These are phyloP conservation scores for Harlomillsia oculata DNA, from an alignment of 1,140 invertebrate species.

Conservation along the genomic window DNA sequence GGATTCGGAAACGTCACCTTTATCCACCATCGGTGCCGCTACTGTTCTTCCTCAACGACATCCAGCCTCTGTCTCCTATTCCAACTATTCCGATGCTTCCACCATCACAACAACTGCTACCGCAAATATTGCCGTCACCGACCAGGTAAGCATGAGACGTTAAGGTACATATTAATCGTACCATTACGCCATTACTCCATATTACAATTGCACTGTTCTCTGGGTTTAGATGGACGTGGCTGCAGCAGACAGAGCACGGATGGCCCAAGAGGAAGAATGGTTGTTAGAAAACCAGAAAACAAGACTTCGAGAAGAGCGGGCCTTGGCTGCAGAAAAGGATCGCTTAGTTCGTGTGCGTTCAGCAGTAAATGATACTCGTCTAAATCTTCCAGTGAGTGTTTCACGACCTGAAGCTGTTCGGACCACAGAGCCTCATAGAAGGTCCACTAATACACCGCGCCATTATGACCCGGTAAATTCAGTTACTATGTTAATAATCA, in stretches of 20 bases:
- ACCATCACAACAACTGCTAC: slow-evolving; percentile 21
- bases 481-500: neutral
- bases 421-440: slow-evolving; percentile 22
- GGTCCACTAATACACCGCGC: slow-evolving; percentile 6
- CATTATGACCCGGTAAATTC: slow-evolving; percentile 26
- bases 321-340: slow-evolving; percentile 31
- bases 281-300: slow-evolving; percentile 12
- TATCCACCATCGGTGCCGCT: slow-evolving; percentile 9
- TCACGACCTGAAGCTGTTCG: slow-evolving; percentile 23
- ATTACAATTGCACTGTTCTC: neutral
- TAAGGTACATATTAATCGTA: neutral
- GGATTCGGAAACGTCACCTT: slow-evolving; percentile 10
- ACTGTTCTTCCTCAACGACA: slow-evolving; percentile 18
- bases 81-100: slow-evolving; percentile 33
- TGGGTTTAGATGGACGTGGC: slow-evolving; percentile 17
- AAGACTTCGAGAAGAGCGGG: slow-evolving; percentile 23
- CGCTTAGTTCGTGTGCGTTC: slow-evolving; percentile 29
- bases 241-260: slow-evolving; percentile 19
- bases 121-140: slow-evolving; percentile 2
- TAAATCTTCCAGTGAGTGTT: slow-evolving; percentile 30
- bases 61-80: slow-evolving; percentile 21
- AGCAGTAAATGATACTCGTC: slow-evolving; percentile 25
- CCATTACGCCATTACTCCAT: neutral
- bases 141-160: slow-evolving; percentile 4
- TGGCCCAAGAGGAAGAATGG: slow-evolving; percentile 21